These are phyloP conservation scores for Origma solitaria DNA, from an alignment of 2,113 vertebrate genomes.

Conservation along the genomic window DNA sequence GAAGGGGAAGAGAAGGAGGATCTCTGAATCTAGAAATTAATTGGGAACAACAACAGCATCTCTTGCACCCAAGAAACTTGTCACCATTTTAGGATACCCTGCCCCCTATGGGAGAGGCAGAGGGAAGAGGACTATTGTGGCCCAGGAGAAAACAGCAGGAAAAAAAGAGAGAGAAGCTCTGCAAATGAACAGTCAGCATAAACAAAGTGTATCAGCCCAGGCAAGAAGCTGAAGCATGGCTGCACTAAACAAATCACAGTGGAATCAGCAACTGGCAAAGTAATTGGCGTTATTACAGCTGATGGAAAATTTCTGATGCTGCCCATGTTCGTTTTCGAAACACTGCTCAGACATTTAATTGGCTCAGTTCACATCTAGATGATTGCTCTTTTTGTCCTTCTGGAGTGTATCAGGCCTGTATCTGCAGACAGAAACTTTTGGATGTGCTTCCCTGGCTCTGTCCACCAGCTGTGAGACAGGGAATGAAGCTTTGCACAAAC, in stretches of 20 bases:
- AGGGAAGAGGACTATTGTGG: neutral
- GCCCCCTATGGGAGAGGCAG: neutral
- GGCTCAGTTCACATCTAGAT: constrained; percentile 60
- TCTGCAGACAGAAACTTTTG: neutral
- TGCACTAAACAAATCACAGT: constrained; percentile 67
- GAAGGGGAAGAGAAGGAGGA: neutral
- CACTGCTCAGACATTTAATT: constrained; percentile 71
- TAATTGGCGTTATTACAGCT: constrained; percentile 75
- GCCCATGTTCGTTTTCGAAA: constrained; percentile 66
- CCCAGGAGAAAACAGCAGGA: neutral
- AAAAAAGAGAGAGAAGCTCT: neutral
- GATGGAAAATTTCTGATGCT: constrained; percentile 76
- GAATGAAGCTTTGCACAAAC: neutral
- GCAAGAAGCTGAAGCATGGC: constrained; percentile 53
- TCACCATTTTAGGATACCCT: neutral
- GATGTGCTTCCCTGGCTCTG: neutral
- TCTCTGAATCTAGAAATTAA: neutral
- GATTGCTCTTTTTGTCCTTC: constrained; percentile 64
- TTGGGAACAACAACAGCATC: neutral
- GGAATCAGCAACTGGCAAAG: constrained; percentile 76
- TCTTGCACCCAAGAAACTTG: neutral
- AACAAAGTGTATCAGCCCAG: constrained; percentile 65
- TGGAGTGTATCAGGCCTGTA: constrained; percentile 35
- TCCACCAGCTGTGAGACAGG: neutral
- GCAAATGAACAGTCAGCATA: constrained; percentile 63